Percentiles rank a stretch among this genome's conserved stretches.
Conservation (phyloP, 2,888 invertebrate genomes). For the Anthrax anthrax region DNA sequence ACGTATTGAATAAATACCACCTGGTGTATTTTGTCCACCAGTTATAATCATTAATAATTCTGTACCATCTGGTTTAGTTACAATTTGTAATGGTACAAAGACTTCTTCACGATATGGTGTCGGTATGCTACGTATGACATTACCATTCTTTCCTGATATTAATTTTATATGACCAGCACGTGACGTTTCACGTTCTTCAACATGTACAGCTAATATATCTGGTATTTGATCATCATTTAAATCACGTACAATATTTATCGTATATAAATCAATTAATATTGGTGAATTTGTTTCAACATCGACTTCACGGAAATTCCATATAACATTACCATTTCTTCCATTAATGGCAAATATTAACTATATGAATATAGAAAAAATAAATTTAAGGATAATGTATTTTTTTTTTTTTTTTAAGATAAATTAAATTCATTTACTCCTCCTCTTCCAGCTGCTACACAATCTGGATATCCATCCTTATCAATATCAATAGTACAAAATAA, state of each 20-base stretch:
- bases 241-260: conserved; percentile 55
- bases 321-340: conserved; percentile 46
- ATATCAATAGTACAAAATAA: conserved; percentile 58
- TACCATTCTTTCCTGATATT: conserved; percentile 55
- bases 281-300: conserved; percentile 35
- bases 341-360: conserved; percentile 49
- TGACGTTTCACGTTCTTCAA: conserved; percentile 37
- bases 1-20: conserved; percentile 51
- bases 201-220: conserved; percentile 57
- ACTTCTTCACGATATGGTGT: conserved; percentile 53
- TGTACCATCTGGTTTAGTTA: conserved; percentile 45
- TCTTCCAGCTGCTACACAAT: conserved; percentile 59
- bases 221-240: conserved; percentile 51
- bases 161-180: conserved; percentile 50
- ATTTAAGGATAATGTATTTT: too few species aligned
- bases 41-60: conserved; percentile 54
- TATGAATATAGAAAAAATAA: conserved; percentile 11
- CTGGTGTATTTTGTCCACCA: conserved; percentile 55
- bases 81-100: conserved; percentile 56
- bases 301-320: conserved; percentile 43
- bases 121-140: conserved; percentile 42
- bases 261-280: conserved; percentile 44
- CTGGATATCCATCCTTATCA: conserved; percentile 49
- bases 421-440: conserved; percentile 51
- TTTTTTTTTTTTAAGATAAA: too few species aligned